phyloP scores from a whole-genome alignment of 2,113 vertebrate species.

The Strix uralensis region DNA sequence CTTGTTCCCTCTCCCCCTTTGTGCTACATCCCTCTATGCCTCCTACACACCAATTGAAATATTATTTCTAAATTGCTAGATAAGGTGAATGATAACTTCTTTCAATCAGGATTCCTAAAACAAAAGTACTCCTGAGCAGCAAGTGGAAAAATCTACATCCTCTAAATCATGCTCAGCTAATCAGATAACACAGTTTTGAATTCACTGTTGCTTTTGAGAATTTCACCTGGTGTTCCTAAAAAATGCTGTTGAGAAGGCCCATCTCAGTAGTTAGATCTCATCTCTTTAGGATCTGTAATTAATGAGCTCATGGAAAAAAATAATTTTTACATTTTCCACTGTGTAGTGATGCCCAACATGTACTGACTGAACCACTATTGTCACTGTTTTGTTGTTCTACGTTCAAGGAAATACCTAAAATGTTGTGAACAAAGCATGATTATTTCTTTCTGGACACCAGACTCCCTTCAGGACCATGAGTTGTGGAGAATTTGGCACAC shows the following conservation, averaged over 20 bases:
- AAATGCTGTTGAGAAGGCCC: not conserved
- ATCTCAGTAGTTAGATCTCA: not conserved
- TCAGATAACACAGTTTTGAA: not conserved
- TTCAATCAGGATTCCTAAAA: not conserved
- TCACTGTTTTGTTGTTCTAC: not conserved
- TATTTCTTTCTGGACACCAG: not conserved
- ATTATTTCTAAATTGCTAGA: not conserved
- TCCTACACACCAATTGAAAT: not conserved
- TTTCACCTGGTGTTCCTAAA: not conserved
- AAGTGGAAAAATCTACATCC: not conserved
- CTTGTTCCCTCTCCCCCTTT: not conserved
- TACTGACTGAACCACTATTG: not conserved
- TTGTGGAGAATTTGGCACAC: not conserved
- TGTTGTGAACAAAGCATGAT: not conserved
- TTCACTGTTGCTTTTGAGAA: not conserved
- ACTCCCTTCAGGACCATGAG: not conserved
- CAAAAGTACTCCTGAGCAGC: not conserved
- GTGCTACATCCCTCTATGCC: not conserved
- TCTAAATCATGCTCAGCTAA: not conserved
- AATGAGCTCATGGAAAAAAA: not conserved
- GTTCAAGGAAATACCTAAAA: not conserved
- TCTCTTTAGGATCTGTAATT: not conserved
- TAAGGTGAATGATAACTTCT: not conserved
- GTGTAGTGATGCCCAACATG: accelerated
- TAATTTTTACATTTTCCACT: accelerated